Conservation (phyloP, 2,797 vertebrate species). For the Otus scops region DNA sequence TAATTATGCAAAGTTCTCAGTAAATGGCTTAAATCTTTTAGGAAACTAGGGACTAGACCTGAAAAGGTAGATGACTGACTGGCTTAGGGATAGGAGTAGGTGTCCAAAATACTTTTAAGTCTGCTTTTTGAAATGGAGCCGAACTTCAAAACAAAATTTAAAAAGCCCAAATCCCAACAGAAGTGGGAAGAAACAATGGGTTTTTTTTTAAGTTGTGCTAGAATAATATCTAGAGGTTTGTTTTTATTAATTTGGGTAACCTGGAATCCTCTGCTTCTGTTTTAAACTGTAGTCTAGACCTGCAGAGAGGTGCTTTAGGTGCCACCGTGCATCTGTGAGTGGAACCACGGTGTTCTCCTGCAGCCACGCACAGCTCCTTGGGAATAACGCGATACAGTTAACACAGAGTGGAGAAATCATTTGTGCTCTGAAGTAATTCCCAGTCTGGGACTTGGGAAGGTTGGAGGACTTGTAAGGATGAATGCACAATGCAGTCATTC, state of each 20-base stretch:
- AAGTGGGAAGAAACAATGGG: not conserved
- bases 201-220: not conserved
- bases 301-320: not conserved
- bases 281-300: not conserved
- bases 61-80: not conserved
- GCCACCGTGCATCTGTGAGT: accelerated
- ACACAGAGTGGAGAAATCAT: not conserved
- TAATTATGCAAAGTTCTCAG: not conserved
- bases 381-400: not conserved
- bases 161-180: not conserved
- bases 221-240: not conserved
- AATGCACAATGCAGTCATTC: not conserved
- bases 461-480: not conserved
- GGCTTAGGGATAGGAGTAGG: not conserved
- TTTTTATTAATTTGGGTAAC: not conserved
- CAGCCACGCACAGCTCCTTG: not conserved
- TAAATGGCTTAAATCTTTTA: not conserved
- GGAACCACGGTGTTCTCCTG: not conserved
- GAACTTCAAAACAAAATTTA: not conserved
- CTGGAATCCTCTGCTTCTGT: not conserved
- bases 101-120: not conserved
- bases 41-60: not conserved
- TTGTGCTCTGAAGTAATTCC: not conserved
- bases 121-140: not conserved
- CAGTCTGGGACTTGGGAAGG: not conserved